phyloP scores from a whole-genome alignment of 2,113 vertebrate genomes.

The Mus musculus region GRCm39 chr4:155412501-155413000 shows the following conservation, averaged over 20 bases:
- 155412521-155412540: neutral
- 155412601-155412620: neutral
- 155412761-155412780: neutral
- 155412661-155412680: neutral
- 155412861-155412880: neutral
- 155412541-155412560: too few relatives aligned
- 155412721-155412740: neutral
- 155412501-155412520: neutral
- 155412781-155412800: neutral
- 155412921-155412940: neutral
- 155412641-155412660: neutral
- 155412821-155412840: accelerated
- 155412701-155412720: neutral
- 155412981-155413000: neutral
- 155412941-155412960: neutral
- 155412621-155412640: neutral
- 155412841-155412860: too few relatives aligned
- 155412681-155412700: neutral
- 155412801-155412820: neutral
- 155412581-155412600: too few relatives aligned
- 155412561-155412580: accelerated
- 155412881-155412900: too few relatives aligned
- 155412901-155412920: too few relatives aligned
- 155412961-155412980: too few relatives aligned
- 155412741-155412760: neutral